Percentiles rank a stretch among this genome's conserved stretches.
phyloP scores from a whole-genome alignment of 2,113 vertebrate species.

The Podarcis cretensis region DNA sequence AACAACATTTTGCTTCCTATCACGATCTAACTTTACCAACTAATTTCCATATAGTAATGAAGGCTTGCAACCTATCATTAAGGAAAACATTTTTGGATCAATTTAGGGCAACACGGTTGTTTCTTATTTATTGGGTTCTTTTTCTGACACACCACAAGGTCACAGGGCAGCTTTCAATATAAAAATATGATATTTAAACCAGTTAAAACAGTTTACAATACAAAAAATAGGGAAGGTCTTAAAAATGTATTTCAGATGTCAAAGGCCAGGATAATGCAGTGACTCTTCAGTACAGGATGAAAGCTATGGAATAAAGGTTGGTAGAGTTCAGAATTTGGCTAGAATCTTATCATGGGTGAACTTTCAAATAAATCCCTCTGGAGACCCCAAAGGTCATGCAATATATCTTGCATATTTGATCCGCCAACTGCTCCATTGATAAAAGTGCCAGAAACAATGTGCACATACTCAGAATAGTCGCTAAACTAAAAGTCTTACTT shows the following conservation, averaged over 20 bases:
- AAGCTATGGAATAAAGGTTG: background rate
- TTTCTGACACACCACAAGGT: too few relatives aligned
- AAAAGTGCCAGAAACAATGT: background rate
- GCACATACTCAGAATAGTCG: background rate
- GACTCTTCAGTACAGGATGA: background rate
- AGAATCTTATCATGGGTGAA: background rate
- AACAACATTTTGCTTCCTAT: background rate
- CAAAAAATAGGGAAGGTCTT: too few relatives aligned
- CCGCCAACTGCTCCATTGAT: background rate
- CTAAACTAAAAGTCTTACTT: slow-evolving; percentile 77
- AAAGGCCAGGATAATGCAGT: too few relatives aligned
- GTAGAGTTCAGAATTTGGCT: background rate
- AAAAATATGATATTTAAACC: too few relatives aligned
- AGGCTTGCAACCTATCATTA: background rate
- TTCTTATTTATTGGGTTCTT: background rate
- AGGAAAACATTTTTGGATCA: background rate
- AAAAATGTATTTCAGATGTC: too few relatives aligned
- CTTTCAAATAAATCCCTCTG: background rate
- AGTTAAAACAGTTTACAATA: too few relatives aligned
- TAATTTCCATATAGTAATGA: background rate
- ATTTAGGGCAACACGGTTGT: background rate
- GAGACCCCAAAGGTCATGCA: background rate
- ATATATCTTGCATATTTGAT: background rate
- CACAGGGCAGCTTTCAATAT: too few relatives aligned
- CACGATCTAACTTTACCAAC: background rate